These are phyloP conservation scores for Melinaea menophilus DNA, from an alignment of 2,888 invertebrate species.

Conservation along the genomic window DNA sequence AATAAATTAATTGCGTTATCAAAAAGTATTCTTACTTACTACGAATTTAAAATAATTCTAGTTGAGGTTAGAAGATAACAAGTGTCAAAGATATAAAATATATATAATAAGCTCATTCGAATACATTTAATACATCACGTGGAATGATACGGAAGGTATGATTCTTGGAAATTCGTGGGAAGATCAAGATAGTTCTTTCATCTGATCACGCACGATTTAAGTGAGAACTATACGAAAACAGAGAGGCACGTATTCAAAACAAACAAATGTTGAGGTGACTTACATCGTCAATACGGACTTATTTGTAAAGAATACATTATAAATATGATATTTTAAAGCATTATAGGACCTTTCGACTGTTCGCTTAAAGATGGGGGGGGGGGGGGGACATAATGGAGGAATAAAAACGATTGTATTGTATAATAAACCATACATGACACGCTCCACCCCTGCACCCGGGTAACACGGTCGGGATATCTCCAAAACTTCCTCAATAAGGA, in stretches of 20 bases:
- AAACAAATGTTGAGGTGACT: constrained; percentile 22
- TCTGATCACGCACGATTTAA: constrained; percentile 71
- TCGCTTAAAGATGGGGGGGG: background rate
- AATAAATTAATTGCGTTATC: too few species aligned
- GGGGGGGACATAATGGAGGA: constrained; percentile 29
- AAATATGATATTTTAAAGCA: too few species aligned
- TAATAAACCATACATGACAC: constrained; percentile 36
- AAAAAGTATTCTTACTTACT: too few species aligned
- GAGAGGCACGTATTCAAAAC: constrained; percentile 42
- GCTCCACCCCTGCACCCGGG: constrained; percentile 26
- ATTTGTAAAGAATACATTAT: too few species aligned
- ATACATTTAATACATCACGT: too few species aligned
- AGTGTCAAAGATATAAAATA: too few species aligned
- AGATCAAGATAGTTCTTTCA: constrained; percentile 69
- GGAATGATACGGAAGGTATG: background rate
- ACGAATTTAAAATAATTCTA: too few species aligned
- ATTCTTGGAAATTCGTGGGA: constrained; percentile 54
- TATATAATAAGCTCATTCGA: too few species aligned
- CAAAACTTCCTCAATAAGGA: constrained; percentile 46
- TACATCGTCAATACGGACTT: too few species aligned
- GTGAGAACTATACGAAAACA: constrained; percentile 64
- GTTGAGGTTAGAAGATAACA: too few species aligned
- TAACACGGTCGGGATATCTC: constrained; percentile 63
- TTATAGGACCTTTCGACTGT: too few species aligned
- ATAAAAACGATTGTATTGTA: constrained; percentile 27